Percentiles rank a stretch among this genome's conserved stretches.
These are phyloP conservation scores for Gambelia wislizenii DNA, from an alignment of 2,797 vertebrate species.

Conservation along the genomic window DNA sequence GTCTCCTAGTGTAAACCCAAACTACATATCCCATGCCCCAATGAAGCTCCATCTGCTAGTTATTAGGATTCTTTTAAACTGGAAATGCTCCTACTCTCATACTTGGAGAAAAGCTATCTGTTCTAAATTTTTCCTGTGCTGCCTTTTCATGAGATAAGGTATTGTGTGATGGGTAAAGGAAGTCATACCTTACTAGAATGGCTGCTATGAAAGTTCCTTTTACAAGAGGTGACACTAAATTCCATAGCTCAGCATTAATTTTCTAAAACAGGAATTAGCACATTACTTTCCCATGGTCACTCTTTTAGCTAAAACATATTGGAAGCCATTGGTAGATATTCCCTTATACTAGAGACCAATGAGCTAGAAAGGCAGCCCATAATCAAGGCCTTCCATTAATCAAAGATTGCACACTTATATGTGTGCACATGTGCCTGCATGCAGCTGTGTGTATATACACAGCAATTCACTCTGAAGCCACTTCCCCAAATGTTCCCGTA, in stretches of 20 bases:
- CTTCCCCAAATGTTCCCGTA: not conserved
- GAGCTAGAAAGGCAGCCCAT: not conserved
- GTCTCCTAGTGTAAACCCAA: conserved; percentile 64
- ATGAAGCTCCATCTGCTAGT: conserved; percentile 60
- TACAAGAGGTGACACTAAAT: not conserved
- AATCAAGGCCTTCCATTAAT: not conserved
- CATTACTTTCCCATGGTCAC: not conserved
- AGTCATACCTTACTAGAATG: no score
- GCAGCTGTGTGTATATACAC: no score
- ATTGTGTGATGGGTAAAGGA: no score
- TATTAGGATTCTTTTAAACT: conserved; percentile 65
- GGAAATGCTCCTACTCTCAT: conserved; percentile 58
- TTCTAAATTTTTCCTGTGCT: not conserved
- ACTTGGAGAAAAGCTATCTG: conserved; percentile 1
- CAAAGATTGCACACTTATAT: no score
- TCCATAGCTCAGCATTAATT: not conserved
- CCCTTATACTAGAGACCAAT: not conserved
- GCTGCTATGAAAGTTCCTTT: not conserved
- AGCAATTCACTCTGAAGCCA: no score
- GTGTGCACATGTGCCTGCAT: no score
- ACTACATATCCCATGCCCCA: conserved; percentile 50
- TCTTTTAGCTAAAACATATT: not conserved
- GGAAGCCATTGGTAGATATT: not conserved
- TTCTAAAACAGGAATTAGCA: not conserved
- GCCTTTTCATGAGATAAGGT: not conserved